Evolutionary conservation across 2,888 invertebrate species (phyloP), one percentile per base, ranked within the genome.

Genomic region (Tetragonisca angustula): DNA sequence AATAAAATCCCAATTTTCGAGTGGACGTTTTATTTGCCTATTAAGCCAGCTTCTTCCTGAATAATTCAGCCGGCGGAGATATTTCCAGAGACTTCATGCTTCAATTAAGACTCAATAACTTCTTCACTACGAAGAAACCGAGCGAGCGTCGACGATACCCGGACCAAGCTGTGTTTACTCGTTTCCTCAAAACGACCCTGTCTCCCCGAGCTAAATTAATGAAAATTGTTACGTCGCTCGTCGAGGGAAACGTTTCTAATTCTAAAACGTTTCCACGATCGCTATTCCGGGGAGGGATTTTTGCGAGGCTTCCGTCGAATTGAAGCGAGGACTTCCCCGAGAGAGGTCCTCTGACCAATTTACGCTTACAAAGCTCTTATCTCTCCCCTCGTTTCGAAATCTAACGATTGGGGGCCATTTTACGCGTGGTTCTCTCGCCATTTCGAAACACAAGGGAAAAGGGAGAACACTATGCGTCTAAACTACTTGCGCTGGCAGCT

Each of bases 271-370:
- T n/a, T n/a, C 64, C 75, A 24, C 70, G 43, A 81, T 54, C 74
- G 75, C 81, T 82, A 82, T 75, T 82, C 70, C 32, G 43, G 43
- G 70, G 59, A 82, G 43, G 32, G 75, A 75, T 81, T 75, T 82
- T 64, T 69, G 61, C 54, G 64, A 59, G 32, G 50, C 75, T 70
- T 82, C 49, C 15, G 52, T 54, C 83, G 65, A 75, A 24, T 75
- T 74, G 43, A 65, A 75, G 17, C 24, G 32, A 32, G 75, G 24
- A 70, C 64, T 70, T 61, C 19, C 19, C 21, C 24, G 4, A 15
- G 27, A 21, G 56, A 56, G 43, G 9, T 59, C 27, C 52, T 59
- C 65, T 27, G 52, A 79, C 71, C 80, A 81, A 81, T 79, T 81
- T 67, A 81, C 32, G 80, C 50, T 59, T 32, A 50, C 50, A 64